These are phyloP conservation scores for Clarias batrachus DNA, from an alignment of 2,113 vertebrate genomes.

Conservation along the genomic window DNA sequence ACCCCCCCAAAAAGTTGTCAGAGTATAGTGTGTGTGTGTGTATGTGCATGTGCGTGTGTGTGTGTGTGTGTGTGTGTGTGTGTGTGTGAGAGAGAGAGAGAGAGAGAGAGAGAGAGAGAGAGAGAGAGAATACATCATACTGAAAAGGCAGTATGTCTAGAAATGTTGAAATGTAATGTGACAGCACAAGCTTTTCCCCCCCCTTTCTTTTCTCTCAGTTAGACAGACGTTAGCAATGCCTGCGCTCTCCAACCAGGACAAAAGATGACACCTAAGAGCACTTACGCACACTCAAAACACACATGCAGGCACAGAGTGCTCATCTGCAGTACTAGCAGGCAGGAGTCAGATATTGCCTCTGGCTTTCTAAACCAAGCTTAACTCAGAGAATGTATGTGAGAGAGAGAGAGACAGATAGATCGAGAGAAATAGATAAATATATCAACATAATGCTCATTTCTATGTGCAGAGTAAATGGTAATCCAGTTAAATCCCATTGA, in stretches of 20 bases:
- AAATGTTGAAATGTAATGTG: neutral
- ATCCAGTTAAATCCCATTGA: neutral
- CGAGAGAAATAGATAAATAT: neutral
- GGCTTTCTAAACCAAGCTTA: conserved; percentile 24
- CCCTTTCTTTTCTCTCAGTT: neutral
- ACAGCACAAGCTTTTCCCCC: conserved; percentile 25
- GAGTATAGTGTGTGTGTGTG: neutral
- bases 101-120: neutral
- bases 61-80: conserved; percentile 28
- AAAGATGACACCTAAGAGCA: conserved; percentile 44
- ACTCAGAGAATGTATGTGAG: neutral
- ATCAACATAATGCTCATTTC: neutral
- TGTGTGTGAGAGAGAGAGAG: conserved; percentile 12
- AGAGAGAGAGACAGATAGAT: neutral
- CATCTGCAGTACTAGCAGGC: conserved; percentile 28
- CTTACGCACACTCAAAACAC: conserved; percentile 32
- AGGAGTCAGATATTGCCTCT: conserved; percentile 36
- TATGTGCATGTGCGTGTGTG: conserved; percentile 8
- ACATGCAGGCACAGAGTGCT: conserved; percentile 30
- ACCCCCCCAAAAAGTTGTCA: neutral
- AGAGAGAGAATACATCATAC: neutral
- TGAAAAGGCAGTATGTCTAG: neutral
- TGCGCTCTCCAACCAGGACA: conserved; percentile 34
- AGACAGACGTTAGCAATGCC: conserved; percentile 40
- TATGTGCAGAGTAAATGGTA: neutral